phyloP scores from a whole-genome alignment of 2,113 vertebrate species.

The Gymnocephalus cernua region DNA sequence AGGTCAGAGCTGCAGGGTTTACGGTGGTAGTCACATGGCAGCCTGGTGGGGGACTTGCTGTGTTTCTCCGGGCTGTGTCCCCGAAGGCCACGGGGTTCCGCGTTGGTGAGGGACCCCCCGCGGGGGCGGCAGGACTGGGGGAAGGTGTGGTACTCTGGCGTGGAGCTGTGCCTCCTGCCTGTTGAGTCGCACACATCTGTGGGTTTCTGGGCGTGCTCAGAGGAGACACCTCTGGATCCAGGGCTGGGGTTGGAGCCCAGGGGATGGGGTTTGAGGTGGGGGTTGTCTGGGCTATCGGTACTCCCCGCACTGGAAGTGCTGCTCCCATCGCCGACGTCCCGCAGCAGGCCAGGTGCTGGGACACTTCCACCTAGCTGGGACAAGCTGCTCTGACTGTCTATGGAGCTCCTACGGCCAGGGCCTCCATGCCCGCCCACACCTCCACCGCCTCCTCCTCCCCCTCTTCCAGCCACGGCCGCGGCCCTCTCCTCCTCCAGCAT shows the following conservation, averaged over 20 bases:
- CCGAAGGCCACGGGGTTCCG: slow-evolving; percentile 86
- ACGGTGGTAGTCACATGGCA: slow-evolving; percentile 34
- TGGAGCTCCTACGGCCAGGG: slow-evolving; percentile 89
- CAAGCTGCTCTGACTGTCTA: slow-evolving; percentile 93
- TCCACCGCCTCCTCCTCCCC: slow-evolving; percentile 59
- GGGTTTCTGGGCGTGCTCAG: slow-evolving; percentile 41
- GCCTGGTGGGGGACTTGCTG: slow-evolving; percentile 84
- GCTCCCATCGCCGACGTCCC: slow-evolving; percentile 95
- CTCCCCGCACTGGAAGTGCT: slow-evolving; percentile 95
- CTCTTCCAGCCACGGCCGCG: slow-evolving; percentile 48
- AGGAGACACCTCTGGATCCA: slow-evolving; percentile 56
- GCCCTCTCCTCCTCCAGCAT: slow-evolving; percentile 93
- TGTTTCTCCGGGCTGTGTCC: slow-evolving; percentile 90
- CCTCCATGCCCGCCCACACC: slow-evolving; percentile 30
- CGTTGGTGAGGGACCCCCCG: slow-evolving; percentile 81
- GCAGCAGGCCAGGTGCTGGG: slow-evolving; percentile 80
- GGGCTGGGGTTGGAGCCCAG: slow-evolving; percentile 76
- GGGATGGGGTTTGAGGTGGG: slow-evolving; percentile 88
- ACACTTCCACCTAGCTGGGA: slow-evolving; percentile 81
- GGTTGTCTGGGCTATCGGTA: slow-evolving; percentile 92
- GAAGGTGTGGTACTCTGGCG: slow-evolving; percentile 89
- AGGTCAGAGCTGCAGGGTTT: slow-evolving; percentile 70
- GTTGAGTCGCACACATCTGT: slow-evolving; percentile 84
- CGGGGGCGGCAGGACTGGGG: slow-evolving; percentile 80
- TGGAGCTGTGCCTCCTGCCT: slow-evolving; percentile 89